Evolutionary conservation across 2,888 invertebrate species (phyloP).

Genomic region (Heliconius erato): DNA sequence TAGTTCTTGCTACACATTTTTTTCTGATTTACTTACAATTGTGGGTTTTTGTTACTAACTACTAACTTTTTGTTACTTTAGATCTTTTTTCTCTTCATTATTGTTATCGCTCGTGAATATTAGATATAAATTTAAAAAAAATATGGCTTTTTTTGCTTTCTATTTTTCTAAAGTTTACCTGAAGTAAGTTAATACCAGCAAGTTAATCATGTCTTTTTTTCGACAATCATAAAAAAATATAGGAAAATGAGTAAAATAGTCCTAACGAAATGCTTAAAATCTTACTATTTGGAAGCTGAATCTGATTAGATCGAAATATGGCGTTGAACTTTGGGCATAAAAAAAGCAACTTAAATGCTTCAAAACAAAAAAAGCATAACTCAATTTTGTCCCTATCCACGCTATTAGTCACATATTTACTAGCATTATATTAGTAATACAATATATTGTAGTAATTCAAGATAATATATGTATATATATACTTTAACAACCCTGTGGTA

Average conservation of each 20-base stretch:
- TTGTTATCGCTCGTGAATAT: not conserved
- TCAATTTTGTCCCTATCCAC: not conserved
- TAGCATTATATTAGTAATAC: not conserved
- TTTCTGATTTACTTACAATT: not conserved
- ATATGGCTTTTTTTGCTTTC: no score
- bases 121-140: not conserved
- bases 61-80: not conserved
- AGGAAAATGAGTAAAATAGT: no score
- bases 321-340: no score
- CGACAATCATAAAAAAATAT: no score
- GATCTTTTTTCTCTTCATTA: not conserved
- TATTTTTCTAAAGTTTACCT: not conserved
- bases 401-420: not conserved
- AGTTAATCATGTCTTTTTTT: no score
- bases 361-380: not conserved
- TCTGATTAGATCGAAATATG: no score
- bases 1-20: not conserved
- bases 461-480: constrained; percentile 1
- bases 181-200: no score
- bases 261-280: no score
- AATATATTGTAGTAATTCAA: not conserved
- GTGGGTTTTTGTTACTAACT: not conserved
- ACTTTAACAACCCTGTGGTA: constrained; percentile 21
- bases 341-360: not conserved
- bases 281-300: no score